Conservation (phyloP, 2,888 invertebrate genomes). For the Craniophora ligustri region DNA sequence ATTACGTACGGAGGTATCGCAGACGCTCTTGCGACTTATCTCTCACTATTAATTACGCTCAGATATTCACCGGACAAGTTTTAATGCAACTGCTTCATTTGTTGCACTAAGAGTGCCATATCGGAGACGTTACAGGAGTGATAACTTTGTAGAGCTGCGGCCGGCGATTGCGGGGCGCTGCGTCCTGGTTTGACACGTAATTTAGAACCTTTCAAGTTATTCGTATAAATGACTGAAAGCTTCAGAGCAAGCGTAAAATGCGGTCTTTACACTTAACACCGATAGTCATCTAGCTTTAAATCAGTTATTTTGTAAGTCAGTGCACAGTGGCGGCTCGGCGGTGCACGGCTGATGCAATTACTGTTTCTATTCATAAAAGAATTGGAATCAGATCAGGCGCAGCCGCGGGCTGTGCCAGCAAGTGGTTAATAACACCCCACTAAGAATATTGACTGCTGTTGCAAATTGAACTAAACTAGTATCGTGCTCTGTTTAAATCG, state of each 20-base stretch:
- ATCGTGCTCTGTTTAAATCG: conserved; percentile 77
- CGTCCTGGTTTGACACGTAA: conserved; percentile 55
- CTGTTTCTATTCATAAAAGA: conserved; percentile 83
- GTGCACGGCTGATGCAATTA: conserved; percentile 77
- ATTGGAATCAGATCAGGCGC: conserved; percentile 79
- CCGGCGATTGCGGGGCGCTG: conserved; percentile 59
- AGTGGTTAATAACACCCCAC: conserved; percentile 83
- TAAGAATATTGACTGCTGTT: conserved; percentile 79
- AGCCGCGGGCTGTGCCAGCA: conserved; percentile 75
- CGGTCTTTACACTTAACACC: conserved; percentile 67
- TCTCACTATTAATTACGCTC: conserved; percentile 85
- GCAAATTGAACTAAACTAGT: conserved; percentile 83
- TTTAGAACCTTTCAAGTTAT: conserved; percentile 56
- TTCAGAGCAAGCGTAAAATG: conserved; percentile 63
- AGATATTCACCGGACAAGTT: conserved; percentile 86
- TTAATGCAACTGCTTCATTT: conserved; percentile 89
- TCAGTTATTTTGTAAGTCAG: conserved; percentile 76
- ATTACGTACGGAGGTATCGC: conserved; percentile 78
- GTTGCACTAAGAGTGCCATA: conserved; percentile 83
- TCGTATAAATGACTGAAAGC: conserved; percentile 70
- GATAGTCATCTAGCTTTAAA: conserved; percentile 77
- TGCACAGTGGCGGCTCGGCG: conserved; percentile 57
- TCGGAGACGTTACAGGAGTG: conserved; percentile 78
- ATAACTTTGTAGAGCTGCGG: conserved; percentile 80
- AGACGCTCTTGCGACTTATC: conserved; percentile 81